Base-by-base conservation (phyloP, 2,113 vertebrate genomes). In the Tylochromis polylepis region DNA sequence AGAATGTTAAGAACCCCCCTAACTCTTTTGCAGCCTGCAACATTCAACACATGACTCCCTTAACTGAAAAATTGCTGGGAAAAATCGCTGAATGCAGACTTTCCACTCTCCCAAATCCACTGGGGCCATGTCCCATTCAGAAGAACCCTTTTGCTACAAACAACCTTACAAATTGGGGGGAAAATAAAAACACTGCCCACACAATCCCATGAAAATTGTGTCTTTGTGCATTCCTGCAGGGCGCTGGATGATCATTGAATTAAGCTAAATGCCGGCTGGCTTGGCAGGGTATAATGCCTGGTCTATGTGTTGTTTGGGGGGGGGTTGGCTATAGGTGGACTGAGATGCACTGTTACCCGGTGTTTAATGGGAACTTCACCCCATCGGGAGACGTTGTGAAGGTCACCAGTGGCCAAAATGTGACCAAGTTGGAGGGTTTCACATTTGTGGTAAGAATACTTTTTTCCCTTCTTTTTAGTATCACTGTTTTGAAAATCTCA, bases 311-410 rank as follows among this genome's bases (percentile, higher is more conserved):
- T 88, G 85, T 94, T 80, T 58, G 70, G 5, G 79, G 89, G 79
- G 83, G 85, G 58, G 81, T 92, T 95, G 93, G 91, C 82, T 91
- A 29, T 94, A 94, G 94, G 92, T 92, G 94, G 95, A 95, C 92
- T 95, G 98, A 98, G 95, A 91, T 99, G 85, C 97, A 98, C 87
- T 99, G 98, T 93, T 96, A 93, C 79, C 96, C 97, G 34, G 95
- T 85, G 20, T 90, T 96, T 82, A 93, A 94, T 92, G 94, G 95
- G 92, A 95, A 95, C 90, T 95, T 81, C 82, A 95, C 97, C 58
- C 90, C 91, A 34, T 96, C 96, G 83, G 97, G 97, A 91, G 87
- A 95, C 83, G 94, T 95, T 38, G 96, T 97, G 90, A 97, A 94
- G 92, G 95, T 99, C 92, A 97, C 96, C 88, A 98, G 97, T 79